phyloP scores from a whole-genome alignment of 2,888 invertebrate genomes.

The Sinodicranocentrus sp. region DNA sequence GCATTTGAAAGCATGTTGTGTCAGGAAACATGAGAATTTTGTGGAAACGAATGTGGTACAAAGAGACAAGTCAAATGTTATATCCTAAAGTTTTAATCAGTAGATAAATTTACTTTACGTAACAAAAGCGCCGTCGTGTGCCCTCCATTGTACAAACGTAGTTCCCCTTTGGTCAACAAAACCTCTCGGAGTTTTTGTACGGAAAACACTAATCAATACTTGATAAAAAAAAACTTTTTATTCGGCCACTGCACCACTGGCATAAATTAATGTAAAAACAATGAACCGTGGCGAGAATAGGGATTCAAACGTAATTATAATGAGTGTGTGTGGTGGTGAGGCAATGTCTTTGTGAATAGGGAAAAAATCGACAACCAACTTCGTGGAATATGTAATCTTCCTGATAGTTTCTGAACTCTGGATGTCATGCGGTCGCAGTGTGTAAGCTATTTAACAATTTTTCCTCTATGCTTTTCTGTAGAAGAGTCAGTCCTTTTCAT shows the following conservation, averaged over 20 bases:
- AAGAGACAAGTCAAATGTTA: neutral
- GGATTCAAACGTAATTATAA: constrained; percentile 16
- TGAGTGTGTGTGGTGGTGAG: neutral
- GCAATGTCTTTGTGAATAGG: neutral
- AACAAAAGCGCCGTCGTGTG: neutral
- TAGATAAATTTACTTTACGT: neutral
- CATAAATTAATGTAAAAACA: constrained; percentile 31
- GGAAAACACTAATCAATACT: constrained; percentile 15
- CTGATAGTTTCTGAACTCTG: too few relatives aligned
- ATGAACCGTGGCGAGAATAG: constrained; percentile 32
- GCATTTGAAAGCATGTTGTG: neutral
- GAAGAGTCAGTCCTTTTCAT: too few relatives aligned
- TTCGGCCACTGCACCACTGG: constrained; percentile 5
- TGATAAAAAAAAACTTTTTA: constrained; percentile 23
- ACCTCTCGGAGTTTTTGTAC: neutral
- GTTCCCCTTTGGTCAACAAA: neutral
- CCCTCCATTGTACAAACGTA: neutral
- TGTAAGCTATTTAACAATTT: too few relatives aligned
- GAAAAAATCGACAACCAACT: neutral
- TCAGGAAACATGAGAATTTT: neutral
- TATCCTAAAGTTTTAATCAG: too few relatives aligned
- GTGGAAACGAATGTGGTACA: neutral
- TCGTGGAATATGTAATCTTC: too few relatives aligned
- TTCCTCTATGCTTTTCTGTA: too few relatives aligned
- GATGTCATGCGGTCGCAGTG: too few relatives aligned